Evolutionary conservation across 2,797 vertebrate species (phyloP).

Genomic region (Urophycis tenuis): DNA sequence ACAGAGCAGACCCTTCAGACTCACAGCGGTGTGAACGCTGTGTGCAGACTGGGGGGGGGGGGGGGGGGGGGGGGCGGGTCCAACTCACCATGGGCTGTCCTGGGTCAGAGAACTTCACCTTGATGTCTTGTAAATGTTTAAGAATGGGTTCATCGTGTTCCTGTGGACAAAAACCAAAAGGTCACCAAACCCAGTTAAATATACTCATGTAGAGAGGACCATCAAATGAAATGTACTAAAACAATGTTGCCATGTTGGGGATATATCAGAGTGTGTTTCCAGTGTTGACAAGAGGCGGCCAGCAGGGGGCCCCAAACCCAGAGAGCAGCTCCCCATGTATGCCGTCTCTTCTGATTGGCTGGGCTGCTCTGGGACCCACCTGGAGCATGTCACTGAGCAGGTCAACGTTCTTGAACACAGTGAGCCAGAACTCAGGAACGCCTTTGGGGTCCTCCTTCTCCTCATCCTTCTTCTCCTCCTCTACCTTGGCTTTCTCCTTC

Average conservation of each 20-base stretch:
- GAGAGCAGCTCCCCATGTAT: background rate
- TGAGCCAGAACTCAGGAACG: constrained; percentile 98
- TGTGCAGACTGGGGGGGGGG: no score
- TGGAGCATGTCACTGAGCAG: constrained; percentile 99
- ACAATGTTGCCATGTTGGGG: no score
- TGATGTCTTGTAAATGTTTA: constrained; percentile 98
- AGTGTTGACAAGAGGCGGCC: background rate
- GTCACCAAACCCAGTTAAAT: background rate
- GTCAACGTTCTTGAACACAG: constrained; percentile 98
- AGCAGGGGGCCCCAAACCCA: background rate
- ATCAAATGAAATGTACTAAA: no score
- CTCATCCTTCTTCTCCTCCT: constrained; percentile 98
- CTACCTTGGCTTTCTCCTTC: constrained; percentile 94
- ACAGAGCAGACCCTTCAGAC: background rate
- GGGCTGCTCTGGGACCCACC: no score
- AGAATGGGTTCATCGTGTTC: constrained; percentile 97
- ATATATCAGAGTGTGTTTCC: no score
- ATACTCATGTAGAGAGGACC: background rate
- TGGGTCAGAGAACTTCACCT: constrained; percentile 96
- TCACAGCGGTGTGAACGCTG: no score
- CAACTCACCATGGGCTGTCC: constrained; percentile 94
- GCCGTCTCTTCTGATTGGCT: background rate
- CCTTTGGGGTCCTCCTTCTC: constrained; percentile 98
- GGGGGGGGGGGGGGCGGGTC: no score
- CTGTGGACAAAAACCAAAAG: constrained; percentile 49